These are phyloP conservation scores for Eristalis tenax DNA, from an alignment of 2,888 invertebrate species.

Conservation along the genomic window DNA sequence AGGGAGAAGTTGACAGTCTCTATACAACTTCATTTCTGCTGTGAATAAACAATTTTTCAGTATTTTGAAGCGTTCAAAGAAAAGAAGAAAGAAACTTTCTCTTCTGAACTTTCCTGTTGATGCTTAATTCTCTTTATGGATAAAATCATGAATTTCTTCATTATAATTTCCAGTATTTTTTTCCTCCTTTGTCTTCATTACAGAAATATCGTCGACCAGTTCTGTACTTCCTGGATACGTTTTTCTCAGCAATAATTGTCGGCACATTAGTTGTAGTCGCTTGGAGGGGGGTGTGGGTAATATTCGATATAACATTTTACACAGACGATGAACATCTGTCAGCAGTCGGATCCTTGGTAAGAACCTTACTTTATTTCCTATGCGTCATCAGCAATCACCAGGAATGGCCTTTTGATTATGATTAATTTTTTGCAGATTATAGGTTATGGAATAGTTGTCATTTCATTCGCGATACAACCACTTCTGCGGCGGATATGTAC, in stretches of 20 bases:
- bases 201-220: conserved; percentile 88
- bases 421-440: conserved; percentile 79
- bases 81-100: no score
- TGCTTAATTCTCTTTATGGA: no score
- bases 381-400: background rate
- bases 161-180: background rate
- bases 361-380: conserved; percentile 74
- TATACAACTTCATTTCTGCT: no score
- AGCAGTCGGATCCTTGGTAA: conserved; percentile 90
- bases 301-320: conserved; percentile 90
- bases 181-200: conserved; percentile 76
- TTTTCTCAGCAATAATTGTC: conserved; percentile 92
- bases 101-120: no score
- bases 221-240: conserved; percentile 90
- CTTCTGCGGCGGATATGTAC: conserved; percentile 87
- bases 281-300: conserved; percentile 93
- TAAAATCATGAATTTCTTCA: background rate
- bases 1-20: no score
- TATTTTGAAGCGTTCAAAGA: no score
- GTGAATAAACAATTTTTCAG: no score
- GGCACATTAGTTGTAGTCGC: conserved; percentile 93
- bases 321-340: conserved; percentile 87
- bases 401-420: conserved; percentile 4
- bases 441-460: conserved; percentile 88
- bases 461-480: conserved; percentile 89